These are phyloP conservation scores for Spatulosminthurus flaviceps DNA, from an alignment of 2,888 invertebrate genomes.

Conservation along the genomic window DNA sequence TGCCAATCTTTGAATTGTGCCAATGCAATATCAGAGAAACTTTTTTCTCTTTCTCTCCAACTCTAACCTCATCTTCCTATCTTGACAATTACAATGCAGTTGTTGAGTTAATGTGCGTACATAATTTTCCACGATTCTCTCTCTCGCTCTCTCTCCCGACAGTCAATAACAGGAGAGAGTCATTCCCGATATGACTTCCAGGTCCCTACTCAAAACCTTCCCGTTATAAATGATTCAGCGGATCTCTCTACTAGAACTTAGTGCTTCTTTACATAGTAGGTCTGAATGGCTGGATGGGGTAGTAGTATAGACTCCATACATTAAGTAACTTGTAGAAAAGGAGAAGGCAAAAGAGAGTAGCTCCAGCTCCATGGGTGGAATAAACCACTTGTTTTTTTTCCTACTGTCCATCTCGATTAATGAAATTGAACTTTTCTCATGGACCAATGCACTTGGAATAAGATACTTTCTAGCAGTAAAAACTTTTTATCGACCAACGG, in stretches of 20 bases:
- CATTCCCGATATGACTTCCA: background rate
- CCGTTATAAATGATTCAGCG: conserved; percentile 42
- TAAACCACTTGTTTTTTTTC: conserved; percentile 47
- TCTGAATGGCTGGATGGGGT: too few relatives aligned
- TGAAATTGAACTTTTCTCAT: conserved; percentile 52
- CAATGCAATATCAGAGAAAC: conserved; percentile 47
- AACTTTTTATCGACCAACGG: conserved; percentile 52
- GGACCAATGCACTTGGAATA: conserved; percentile 46
- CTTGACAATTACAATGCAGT: background rate
- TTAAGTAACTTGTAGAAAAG: conserved; percentile 23
- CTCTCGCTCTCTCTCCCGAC: conserved; percentile 16
- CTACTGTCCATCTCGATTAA: conserved; percentile 49
- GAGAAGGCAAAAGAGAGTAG: background rate
- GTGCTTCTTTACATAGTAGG: conserved; percentile 37
- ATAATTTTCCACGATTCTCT: conserved; percentile 12
- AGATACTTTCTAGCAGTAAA: conserved; percentile 45
- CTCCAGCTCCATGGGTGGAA: conserved; percentile 23
- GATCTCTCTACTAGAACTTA: conserved; percentile 36
- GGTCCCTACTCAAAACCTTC: conserved; percentile 2
- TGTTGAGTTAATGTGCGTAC: conserved; percentile 1
- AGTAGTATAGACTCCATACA: background rate
- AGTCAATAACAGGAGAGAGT: conserved; percentile 2
- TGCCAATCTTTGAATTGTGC: conserved; percentile 51
- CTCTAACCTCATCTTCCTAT: conserved; percentile 16
- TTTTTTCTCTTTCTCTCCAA: conserved; percentile 16